Evolutionary conservation across 2,888 invertebrate species (phyloP).

Genomic region (Leucophenga maculata): DNA sequence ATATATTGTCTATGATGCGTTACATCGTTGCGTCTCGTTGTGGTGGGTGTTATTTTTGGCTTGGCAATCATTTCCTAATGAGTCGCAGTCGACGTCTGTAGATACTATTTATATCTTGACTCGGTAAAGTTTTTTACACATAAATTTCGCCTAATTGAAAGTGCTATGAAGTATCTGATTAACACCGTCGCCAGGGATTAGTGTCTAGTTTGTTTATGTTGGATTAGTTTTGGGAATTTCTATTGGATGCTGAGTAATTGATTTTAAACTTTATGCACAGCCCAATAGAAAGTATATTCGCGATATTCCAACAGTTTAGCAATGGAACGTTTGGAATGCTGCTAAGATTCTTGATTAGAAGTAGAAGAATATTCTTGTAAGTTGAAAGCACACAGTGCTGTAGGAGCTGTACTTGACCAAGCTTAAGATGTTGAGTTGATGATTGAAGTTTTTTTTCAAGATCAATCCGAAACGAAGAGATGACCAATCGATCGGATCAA

Average conservation of each 20-base stretch:
- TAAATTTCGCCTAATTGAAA: constrained; percentile 65
- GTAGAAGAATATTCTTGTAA: no score
- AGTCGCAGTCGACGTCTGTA: not conserved
- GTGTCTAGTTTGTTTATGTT: not conserved
- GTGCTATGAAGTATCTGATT: constrained; percentile 45
- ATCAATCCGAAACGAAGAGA: no score
- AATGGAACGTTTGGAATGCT: not conserved
- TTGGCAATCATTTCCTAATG: constrained; percentile 14
- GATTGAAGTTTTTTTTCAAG: no score
- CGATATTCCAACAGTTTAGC: no score
- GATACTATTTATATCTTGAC: not conserved
- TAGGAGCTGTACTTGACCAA: no score
- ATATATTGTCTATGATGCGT: not conserved
- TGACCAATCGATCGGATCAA: no score
- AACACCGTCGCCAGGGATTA: constrained; percentile 8
- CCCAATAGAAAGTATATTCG: no score
- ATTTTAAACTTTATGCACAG: no score
- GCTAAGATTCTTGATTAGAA: constrained; percentile 38
- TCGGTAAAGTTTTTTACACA: constrained; percentile 49
- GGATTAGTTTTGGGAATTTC: no score
- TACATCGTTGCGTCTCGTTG: not conserved
- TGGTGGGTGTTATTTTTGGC: constrained; percentile 21
- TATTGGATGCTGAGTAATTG: no score
- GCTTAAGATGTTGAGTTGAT: no score
- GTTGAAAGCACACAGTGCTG: no score